Evolutionary conservation across 92 coral and sea anemone genomes (phyloP).

Genomic region (Virgularia gustaviana): DNA sequence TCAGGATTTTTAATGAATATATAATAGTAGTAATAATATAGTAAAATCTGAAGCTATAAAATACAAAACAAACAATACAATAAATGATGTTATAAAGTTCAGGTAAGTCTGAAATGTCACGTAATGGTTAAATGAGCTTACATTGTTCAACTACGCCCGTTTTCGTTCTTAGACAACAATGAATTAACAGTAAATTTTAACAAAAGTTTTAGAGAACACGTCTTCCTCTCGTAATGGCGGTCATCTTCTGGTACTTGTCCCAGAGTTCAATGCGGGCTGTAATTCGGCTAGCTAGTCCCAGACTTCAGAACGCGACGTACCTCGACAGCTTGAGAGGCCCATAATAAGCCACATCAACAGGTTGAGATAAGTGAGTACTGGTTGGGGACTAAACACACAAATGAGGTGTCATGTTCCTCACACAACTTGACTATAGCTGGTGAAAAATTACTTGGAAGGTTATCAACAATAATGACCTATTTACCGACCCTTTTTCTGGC

Average conservation of each 20-base stretch:
- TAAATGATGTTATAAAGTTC: not conserved
- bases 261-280: too few relatives aligned
- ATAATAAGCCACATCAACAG: conserved; percentile 2
- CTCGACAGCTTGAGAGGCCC: conserved; percentile 15
- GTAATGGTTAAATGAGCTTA: not conserved
- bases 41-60: not conserved
- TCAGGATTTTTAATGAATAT: not conserved
- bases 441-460: conserved; percentile 5
- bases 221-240: too few relatives aligned
- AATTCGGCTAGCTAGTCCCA: too few relatives aligned
- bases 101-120: not conserved
- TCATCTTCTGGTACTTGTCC: too few relatives aligned
- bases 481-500: conserved; percentile 4
- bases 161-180: not conserved
- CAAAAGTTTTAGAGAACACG: too few relatives aligned
- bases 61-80: not conserved
- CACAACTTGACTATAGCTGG: not conserved
- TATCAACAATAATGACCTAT: not conserved
- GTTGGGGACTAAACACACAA: conserved; percentile 10
- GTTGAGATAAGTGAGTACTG: conserved; percentile 20
- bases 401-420: not conserved
- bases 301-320: too few relatives aligned
- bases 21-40: not conserved
- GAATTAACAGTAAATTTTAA: too few relatives aligned
- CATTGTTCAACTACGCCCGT: conserved; percentile 18